Conservation (phyloP, 1,140 invertebrate genomes). For the Chrysopa pallens region DNA sequence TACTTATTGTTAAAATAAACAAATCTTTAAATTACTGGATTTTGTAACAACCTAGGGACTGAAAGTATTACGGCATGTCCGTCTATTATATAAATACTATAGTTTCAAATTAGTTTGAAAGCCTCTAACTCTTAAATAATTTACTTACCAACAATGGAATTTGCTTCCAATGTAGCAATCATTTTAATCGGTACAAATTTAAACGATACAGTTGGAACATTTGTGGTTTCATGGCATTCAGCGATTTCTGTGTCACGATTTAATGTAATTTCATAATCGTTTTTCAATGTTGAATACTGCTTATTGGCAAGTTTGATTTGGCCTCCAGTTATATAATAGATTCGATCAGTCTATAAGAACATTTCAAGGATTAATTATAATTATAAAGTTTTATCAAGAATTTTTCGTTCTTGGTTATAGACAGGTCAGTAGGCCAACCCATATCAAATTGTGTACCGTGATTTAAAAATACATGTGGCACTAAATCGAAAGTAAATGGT, state of each 20-base stretch:
- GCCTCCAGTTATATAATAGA: slow-evolving; percentile 76
- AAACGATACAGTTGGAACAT: slow-evolving; percentile 63
- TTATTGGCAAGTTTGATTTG: slow-evolving; percentile 83
- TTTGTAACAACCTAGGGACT: too few species aligned
- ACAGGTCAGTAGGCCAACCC: too few species aligned
- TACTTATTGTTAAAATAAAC: too few species aligned
- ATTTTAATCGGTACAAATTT: slow-evolving; percentile 64
- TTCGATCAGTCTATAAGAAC: slow-evolving; percentile 47
- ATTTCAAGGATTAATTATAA: slow-evolving; percentile 3
- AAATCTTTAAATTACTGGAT: too few species aligned
- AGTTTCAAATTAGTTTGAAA: too few species aligned
- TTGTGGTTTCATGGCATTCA: slow-evolving; percentile 39
- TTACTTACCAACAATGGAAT: slow-evolving; percentile 49
- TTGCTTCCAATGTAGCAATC: slow-evolving; percentile 45
- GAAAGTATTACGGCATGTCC: too few species aligned
- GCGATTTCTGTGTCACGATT: slow-evolving; percentile 60
- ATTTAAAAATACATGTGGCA: too few species aligned
- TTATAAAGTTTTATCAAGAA: too few species aligned
- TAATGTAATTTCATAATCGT: slow-evolving; percentile 94
- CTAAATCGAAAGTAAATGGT: too few species aligned
- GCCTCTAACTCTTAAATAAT: not conserved
- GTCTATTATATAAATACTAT: too few species aligned
- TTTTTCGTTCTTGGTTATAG: too few species aligned
- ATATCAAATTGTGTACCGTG: too few species aligned
- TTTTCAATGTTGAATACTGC: slow-evolving; percentile 63